Evolutionary conservation across 2,888 invertebrate genomes (phyloP), one percentile per base, ranked within the genome.

Genomic region (Andrena minutula): DNA sequence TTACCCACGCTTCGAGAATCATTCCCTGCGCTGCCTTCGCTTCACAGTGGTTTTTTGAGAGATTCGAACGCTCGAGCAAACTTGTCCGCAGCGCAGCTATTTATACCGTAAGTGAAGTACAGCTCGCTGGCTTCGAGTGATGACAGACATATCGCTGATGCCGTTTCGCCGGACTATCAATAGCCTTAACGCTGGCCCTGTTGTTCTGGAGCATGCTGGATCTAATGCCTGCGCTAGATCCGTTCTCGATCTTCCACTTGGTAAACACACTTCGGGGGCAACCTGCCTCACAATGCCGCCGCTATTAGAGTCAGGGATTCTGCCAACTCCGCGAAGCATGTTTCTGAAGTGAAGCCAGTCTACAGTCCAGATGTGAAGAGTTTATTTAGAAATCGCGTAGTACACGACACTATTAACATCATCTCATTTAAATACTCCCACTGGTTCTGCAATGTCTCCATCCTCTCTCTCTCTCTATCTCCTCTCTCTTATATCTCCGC

Each of bases 131-230:
- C 60, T 61, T 63, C 64, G 60, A 66, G 53, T 12, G 56, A 69
- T 26, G 69, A 69, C 69, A 58, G 69, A 63, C 53, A 68, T 68
- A 75, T 53, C 47, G 75, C 78, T 53, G 68, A 53, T 75, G 61
- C 51, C 28, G 61, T 56, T 71, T 58, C 64, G 68, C 63, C 61
- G 63, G 30, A n/a, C 68, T 16, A 61, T 68, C 75, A 78, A 78
- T 78, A 78, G 53, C 78, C n/a, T 41, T 23, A 65, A 73, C 60
- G 73, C 47, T 49, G 26, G 64, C 20, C 47, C 41, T 63, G 78
- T 78, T 78, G 61, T 68, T 63, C 74, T n/a, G 66, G 66, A 75
- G 68, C 61, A 5, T n/a, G 74, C 16, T 32, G 51, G 53, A n/a
- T 60, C 26, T 58, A 60, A 63, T 23, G 51, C 4, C 35, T 26